Evolutionary conservation across 2,797 vertebrate genomes (phyloP).

Genomic region (Chloroceryle amazona): DNA sequence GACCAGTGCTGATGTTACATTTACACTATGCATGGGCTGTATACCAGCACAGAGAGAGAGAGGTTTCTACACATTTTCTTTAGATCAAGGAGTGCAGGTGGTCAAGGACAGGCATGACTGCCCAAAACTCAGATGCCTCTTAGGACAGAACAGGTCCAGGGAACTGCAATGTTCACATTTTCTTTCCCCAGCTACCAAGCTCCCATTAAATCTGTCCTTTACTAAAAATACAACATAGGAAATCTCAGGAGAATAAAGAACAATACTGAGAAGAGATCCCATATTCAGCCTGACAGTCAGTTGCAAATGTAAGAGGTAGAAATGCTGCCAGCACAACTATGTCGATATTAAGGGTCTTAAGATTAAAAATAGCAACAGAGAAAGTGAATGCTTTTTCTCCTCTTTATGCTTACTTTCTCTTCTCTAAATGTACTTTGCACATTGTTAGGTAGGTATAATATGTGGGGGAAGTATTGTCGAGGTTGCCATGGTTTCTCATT

Average conservation of each 20-base stretch:
- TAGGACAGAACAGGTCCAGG: neutral
- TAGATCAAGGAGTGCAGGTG: too few species aligned
- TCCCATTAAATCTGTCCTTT: neutral
- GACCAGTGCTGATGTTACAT: neutral
- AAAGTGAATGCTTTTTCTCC: neutral
- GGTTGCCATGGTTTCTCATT: constrained; percentile 80
- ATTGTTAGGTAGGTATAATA: constrained; percentile 56
- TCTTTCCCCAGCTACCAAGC: neutral
- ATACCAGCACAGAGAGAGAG: neutral
- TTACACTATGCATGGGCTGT: neutral
- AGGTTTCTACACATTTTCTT: neutral
- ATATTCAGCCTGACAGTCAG: neutral
- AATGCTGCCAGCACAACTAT: neutral
- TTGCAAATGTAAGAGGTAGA: neutral
- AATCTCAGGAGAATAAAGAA: neutral
- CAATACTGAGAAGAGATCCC: neutral
- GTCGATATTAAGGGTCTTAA: neutral
- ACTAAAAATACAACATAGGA: neutral
- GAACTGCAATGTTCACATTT: neutral
- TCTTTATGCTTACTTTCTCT: constrained; percentile 65
- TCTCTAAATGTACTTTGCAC: constrained; percentile 66
- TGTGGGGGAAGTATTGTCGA: constrained; percentile 71
- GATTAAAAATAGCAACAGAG: constrained; percentile 56
- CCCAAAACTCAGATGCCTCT: neutral
- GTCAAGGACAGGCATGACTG: neutral